Evolutionary conservation across 2,797 vertebrate genomes (phyloP), one percentile per base, ranked within the genome.

Genomic region (Chelon auratus): DNA sequence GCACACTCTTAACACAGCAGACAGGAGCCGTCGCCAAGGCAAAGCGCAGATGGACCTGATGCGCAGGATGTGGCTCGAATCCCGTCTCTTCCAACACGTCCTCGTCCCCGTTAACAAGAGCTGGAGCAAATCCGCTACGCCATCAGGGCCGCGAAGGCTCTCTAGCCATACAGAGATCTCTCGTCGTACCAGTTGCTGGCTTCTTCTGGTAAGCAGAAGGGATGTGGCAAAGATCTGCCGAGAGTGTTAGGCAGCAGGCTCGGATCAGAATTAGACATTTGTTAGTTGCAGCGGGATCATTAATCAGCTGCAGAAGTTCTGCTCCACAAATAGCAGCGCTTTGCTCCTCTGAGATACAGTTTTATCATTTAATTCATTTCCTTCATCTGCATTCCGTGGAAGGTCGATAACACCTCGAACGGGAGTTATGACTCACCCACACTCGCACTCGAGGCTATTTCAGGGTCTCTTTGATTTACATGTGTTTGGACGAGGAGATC

Each of bases 61-160:
- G 1, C 66, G 82, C 87, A 87, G 83, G 83, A 90, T 55, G 89
- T 71, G 72, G 60, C 71, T 43, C 64, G 68, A 78, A 76, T 92
- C 83, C 90, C 61, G 83, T 86, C 83, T 87, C 68, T 59, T 83
- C 74, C 78, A 33, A 87, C 91, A 89, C 88, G 54, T 82, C 72
- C 71, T 67, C 86, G 56, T 87, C 77, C 60, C 57, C 3, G 83
- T 80, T 89, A 87, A 84, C 72, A 76, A 88, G 82, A 52, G 67
- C 30, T 72, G 82, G 81, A 75, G 59, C 64, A 59, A 54, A 80
- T 78, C 69, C 61, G 75, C 87, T 43, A 75, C 48, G 62, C 88
- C 86, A 82, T 90, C 83, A 77, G 82, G 78, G 72, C 87, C 59
- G 83, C 9, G 62, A 91, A 89, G 72, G 69, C 66, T 78, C 68